A percentile compares a stretch with the other conserved stretches of the same genome.
These are phyloP conservation scores for Myotis brandtii DNA, from an alignment of 2,113 vertebrate species.

Conservation along the genomic window DNA sequence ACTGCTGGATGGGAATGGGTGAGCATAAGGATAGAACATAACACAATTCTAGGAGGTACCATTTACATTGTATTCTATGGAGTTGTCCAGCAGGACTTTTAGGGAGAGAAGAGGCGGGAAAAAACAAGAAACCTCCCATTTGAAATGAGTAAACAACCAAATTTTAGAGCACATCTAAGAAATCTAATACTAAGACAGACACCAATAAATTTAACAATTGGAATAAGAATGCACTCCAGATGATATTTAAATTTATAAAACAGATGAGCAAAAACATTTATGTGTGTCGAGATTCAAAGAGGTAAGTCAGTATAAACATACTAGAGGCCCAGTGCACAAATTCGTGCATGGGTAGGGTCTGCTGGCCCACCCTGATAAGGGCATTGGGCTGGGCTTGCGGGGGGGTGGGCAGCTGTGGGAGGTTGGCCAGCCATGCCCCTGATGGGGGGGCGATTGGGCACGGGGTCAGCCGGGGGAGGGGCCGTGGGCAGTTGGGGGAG, in stretches of 20 bases:
- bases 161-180: conserved; percentile 9
- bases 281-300: background rate
- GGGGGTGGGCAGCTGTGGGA: rapidly evolving
- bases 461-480: too few relatives aligned
- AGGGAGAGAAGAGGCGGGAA: background rate
- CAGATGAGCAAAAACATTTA: background rate
- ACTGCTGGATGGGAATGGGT: background rate
- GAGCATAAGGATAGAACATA: background rate
- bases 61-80: background rate
- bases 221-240: conserved; percentile 3
- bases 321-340: too few relatives aligned
- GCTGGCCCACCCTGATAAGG: too few relatives aligned
- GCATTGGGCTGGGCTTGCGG: too few relatives aligned
- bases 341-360: too few relatives aligned
- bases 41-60: background rate
- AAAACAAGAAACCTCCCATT: background rate
- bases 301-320: background rate
- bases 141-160: background rate
- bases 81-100: background rate
- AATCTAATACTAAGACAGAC: background rate
- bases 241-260: conserved; percentile 52
- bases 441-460: too few relatives aligned
- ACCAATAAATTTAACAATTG: background rate
- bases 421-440: too few relatives aligned
- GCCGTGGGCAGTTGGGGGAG: too few relatives aligned